These are phyloP conservation scores for Spongilla lacustris DNA, from an alignment of 37 sponge, comb jelly and placozoan genomes.

Conservation along the genomic window DNA sequence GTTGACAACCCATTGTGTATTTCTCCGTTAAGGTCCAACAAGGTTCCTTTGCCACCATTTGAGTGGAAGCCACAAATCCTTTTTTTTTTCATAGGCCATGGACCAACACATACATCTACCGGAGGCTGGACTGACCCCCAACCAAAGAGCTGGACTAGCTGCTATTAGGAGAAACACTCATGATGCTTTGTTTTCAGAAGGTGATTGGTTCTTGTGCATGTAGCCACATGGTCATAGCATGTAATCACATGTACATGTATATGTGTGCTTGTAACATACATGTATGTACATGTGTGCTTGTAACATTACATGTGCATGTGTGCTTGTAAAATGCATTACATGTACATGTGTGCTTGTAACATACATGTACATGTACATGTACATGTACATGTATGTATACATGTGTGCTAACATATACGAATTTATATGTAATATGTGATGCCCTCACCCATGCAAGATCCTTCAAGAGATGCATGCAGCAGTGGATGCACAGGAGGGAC, in stretches of 20 bases:
- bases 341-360: neutral
- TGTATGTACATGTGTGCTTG: too few species aligned
- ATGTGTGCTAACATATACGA: too few species aligned
- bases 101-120: neutral
- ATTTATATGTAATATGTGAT: too few species aligned
- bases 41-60: neutral
- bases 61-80: neutral
- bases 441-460: too few species aligned
- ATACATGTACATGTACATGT: neutral
- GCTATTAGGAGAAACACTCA: slow-evolving; percentile 19
- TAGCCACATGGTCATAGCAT: too few species aligned
- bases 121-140: neutral
- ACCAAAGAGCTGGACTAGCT: slow-evolving; percentile 37
- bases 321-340: neutral
- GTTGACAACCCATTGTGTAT: neutral
- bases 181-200: neutral
- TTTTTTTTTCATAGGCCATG: neutral
- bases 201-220: neutral
- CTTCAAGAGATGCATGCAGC: too few species aligned
- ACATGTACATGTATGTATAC: neutral
- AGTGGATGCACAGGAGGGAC: too few species aligned
- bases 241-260: neutral
- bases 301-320: too few species aligned
- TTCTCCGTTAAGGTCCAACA: neutral
- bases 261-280: too few species aligned